phyloP scores from a whole-genome alignment of 2,888 invertebrate species.

The Endotricha flammealis region DNA sequence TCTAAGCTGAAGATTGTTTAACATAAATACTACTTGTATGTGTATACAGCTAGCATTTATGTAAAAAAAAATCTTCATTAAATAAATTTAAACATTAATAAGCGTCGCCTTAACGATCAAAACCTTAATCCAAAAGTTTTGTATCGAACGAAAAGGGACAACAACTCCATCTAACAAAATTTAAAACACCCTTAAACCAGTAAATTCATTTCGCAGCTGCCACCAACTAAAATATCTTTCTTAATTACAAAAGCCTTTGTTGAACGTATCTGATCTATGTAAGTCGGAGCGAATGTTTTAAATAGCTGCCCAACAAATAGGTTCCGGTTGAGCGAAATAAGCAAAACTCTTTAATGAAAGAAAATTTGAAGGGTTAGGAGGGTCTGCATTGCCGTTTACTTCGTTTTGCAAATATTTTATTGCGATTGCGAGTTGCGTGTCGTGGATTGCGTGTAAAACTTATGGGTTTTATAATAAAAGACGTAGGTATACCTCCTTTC shows the following conservation, averaged over 20 bases:
- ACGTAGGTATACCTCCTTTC: no score
- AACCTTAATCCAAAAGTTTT: no score
- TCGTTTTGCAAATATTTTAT: no score
- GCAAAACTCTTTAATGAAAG: slow-evolving; percentile 68
- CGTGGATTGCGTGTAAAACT: no score
- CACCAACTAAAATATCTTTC: slow-evolving; percentile 76
- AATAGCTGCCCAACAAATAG: slow-evolving; percentile 75
- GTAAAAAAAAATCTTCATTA: no score
- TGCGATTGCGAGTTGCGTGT: no score
- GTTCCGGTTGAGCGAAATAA: slow-evolving; percentile 69
- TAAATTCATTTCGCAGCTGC: slow-evolving; percentile 76
- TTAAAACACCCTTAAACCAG: slow-evolving; percentile 66
- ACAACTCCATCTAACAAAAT: slow-evolving; percentile 44
- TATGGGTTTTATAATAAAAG: no score
- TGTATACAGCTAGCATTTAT: no score
- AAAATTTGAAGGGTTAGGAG: slow-evolving; percentile 50
- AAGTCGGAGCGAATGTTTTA: slow-evolving; percentile 75
- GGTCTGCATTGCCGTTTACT: neutral
- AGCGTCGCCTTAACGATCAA: no score
- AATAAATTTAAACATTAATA: no score
- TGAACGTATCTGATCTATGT: slow-evolving; percentile 78
- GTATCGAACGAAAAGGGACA: slow-evolving; percentile 10
- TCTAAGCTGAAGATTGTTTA: no score
- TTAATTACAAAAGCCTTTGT: slow-evolving; percentile 79
- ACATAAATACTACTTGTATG: no score